A percentile compares a stretch with the other conserved stretches of the same genome.
These are phyloP conservation scores for Acrocephalus kingi DNA, from an alignment of 2,113 vertebrate species.

Conservation along the genomic window DNA sequence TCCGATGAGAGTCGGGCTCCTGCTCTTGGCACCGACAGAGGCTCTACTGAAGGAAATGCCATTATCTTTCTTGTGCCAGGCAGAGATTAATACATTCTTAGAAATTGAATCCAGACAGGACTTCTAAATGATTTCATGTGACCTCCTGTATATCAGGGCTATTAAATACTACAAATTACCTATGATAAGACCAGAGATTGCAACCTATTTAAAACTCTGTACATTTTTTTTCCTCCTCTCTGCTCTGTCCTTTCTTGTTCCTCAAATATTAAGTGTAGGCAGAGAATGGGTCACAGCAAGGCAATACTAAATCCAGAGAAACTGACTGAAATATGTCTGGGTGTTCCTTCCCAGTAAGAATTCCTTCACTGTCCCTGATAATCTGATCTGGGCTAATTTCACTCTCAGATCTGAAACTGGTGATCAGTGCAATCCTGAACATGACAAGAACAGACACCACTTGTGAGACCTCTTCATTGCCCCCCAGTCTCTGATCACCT, in stretches of 20 bases:
- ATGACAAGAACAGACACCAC: not conserved
- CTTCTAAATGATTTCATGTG: constrained; percentile 60
- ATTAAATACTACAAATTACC: constrained; percentile 66
- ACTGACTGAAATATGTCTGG: not conserved
- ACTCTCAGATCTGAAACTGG: not conserved
- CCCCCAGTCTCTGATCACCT: not conserved
- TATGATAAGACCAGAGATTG: constrained; percentile 46
- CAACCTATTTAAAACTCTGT: constrained; percentile 36
- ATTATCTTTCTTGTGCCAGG: constrained; percentile 57
- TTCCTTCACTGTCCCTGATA: not conserved
- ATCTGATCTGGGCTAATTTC: not conserved
- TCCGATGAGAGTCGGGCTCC: constrained; percentile 44
- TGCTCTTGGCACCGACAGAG: constrained; percentile 26
- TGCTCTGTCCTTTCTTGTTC: not conserved
- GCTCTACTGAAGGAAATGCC: constrained; percentile 53
- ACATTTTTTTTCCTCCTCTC: not conserved
- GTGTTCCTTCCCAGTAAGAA: not conserved
- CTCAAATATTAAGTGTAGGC: not conserved
- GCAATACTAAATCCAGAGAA: not conserved
- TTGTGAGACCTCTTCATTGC: not conserved
- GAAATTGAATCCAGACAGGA: constrained; percentile 60
- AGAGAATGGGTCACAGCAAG: not conserved
- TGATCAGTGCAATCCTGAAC: not conserved
- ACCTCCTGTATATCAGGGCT: constrained; percentile 52
- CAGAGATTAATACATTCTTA: constrained; percentile 65